Base-by-base conservation (phyloP, 2,797 vertebrate species). In the Sebastolobus altivelis region DNA sequence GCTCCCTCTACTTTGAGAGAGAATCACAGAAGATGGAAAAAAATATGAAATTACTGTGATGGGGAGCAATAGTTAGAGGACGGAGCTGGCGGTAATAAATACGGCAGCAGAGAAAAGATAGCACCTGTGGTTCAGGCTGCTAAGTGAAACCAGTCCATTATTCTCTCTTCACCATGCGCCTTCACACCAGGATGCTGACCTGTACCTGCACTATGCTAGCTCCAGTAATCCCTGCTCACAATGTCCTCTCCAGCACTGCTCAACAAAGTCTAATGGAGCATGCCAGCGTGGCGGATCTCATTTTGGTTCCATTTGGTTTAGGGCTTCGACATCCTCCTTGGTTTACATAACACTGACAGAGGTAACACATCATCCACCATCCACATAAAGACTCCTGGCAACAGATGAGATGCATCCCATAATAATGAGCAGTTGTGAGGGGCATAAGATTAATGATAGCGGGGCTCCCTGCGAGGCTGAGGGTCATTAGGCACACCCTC, bases 401-500 rank as follows among this genome's bases (percentile, higher is more conserved):
- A 83, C 75, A 78, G 72, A 83, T 84, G 80, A 87, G 76, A 83
- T 73, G 65, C 72, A 80, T 82, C 70, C 79, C 67, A 70, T 89
- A 87, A 72, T 89, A 88, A 85, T 77, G 81, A 87, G 77, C 58
- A 62, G 67, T 80, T 87, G 81, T 85, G 87, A 84, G 81, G 83
- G 81, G 68, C 72, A 40, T 46, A 79, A 78, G 91, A 93, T 93
- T 88, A 88, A 93, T 93, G 82, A 87, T 27, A 65, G 73, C 65
- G 22, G 40, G 66, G 63, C 80, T 87, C 67, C 79, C 72, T 87
- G 82, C 22, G 27, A 86, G 38, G 78, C 60, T 61, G 65, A 76
- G 83, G 89, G 83, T 93, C 87, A 87, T 91, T 92, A 93, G 85
- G 73, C 69, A 69, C 74, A 81, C 67, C 82, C 85, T 85, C 65